Percentiles rank a stretch among this genome's conserved stretches.
Evolutionary conservation across 2,888 invertebrate genomes (phyloP).

Genomic region (Charanyca ferruginea): DNA sequence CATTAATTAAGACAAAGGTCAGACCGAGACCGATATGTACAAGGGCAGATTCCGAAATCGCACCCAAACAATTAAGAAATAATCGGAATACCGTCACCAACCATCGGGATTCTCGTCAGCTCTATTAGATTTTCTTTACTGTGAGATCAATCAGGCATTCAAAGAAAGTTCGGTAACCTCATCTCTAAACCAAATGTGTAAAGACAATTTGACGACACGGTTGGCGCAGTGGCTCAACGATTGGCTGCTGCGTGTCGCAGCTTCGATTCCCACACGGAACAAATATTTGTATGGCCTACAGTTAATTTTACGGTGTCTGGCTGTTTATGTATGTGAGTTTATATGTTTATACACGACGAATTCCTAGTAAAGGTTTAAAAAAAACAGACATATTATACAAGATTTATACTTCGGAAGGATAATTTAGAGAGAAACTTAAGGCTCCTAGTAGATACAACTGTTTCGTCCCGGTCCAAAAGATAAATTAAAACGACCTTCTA

Average conservation of each 20-base stretch:
- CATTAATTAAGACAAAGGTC: conserved; percentile 37
- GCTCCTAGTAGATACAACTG: no score
- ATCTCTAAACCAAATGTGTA: not conserved
- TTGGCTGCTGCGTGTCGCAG: no score
- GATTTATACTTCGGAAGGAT: no score
- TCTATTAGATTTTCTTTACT: conserved; percentile 3
- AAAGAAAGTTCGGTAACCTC: not conserved
- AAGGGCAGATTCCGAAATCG: not conserved
- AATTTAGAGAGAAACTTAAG: not conserved
- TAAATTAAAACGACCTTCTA: conserved; percentile 29
- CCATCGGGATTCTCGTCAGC: not conserved
- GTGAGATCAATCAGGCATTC: not conserved
- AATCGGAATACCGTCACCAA: not conserved
- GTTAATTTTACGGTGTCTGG: no score
- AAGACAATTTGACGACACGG: no score
- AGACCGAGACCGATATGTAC: not conserved
- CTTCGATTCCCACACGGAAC: no score
- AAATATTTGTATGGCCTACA: no score
- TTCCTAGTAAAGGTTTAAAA: no score
- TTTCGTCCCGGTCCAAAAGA: not conserved
- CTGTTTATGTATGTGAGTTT: no score
- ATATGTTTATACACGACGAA: no score
- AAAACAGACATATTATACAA: no score
- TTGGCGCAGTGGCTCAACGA: no score
- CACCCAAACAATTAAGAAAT: conserved; percentile 17